Percentiles rank a stretch among this genome's conserved stretches.
These are phyloP conservation scores for Otocyon megalotis DNA, from an alignment of 2,113 vertebrate species.

Conservation along the genomic window DNA sequence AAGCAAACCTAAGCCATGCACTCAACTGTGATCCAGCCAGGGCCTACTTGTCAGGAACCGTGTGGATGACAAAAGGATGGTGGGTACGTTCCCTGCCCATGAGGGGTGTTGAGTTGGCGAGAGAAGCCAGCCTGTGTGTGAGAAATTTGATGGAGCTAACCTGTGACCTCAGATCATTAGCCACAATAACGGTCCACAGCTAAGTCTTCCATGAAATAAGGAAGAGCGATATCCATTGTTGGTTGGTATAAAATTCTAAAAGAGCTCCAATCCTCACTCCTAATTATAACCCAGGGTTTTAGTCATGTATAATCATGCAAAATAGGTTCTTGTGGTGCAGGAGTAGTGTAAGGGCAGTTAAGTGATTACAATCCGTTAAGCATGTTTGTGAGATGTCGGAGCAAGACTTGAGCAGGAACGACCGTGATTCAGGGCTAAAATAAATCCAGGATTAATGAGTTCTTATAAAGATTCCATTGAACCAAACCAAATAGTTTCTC, in stretches of 20 bases:
- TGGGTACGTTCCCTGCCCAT: background rate
- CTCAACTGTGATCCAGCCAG: background rate
- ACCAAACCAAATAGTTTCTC: background rate
- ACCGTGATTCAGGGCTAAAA: background rate
- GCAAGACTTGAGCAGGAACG: background rate
- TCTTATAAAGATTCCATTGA: slow-evolving; percentile 30
- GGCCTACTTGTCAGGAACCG: background rate
- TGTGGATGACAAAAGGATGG: background rate
- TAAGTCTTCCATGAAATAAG: background rate
- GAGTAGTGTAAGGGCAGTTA: background rate
- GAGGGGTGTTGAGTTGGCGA: background rate
- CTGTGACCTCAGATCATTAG: slow-evolving; percentile 7
- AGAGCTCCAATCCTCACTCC: background rate
- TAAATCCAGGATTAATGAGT: slow-evolving; percentile 13
- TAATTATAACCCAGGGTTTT: background rate
- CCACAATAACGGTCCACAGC: background rate
- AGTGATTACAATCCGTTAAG: background rate
- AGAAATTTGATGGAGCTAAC: background rate
- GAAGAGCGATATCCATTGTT: background rate
- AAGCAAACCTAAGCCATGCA: background rate
- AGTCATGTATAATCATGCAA: background rate
- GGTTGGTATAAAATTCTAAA: background rate
- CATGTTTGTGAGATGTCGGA: background rate
- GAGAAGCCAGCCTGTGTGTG: background rate
- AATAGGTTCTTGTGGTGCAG: background rate